Evolutionary conservation across 2,113 vertebrate genomes (phyloP).

Genomic region (Halichoerus grypus): DNA sequence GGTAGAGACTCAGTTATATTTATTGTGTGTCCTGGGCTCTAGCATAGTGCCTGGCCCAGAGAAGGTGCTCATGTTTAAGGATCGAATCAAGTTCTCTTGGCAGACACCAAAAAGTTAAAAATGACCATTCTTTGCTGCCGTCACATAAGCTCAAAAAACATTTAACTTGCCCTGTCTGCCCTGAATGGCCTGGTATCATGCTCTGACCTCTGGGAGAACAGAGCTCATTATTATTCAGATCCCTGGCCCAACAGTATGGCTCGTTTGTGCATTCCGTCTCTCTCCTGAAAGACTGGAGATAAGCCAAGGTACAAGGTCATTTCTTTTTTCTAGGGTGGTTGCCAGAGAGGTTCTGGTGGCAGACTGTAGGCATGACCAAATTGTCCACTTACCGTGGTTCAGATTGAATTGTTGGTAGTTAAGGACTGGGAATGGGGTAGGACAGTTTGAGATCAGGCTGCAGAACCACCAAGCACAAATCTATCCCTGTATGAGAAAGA

Average conservation of each 20-base stretch:
- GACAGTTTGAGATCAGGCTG: constrained; percentile 68
- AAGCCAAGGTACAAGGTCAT: not conserved
- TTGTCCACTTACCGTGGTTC: not conserved
- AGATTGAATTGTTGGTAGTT: constrained; percentile 64
- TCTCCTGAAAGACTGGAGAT: not conserved
- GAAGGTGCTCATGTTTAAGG: not conserved
- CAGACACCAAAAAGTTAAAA: not conserved
- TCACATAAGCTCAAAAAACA: not conserved
- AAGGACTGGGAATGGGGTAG: constrained; percentile 56
- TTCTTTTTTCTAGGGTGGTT: not conserved
- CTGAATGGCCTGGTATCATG: not conserved
- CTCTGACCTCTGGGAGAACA: not conserved
- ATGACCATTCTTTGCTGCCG: not conserved
- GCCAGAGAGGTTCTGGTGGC: not conserved
- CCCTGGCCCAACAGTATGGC: accelerated
- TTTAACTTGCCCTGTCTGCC: not conserved
- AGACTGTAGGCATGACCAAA: constrained; percentile 48
- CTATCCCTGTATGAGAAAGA: constrained; percentile 59
- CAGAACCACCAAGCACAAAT: constrained; percentile 64
- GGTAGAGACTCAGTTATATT: not conserved
- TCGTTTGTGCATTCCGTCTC: not conserved
- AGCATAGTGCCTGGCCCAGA: not conserved
- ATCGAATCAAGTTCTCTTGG: not conserved
- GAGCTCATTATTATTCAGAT: not conserved
- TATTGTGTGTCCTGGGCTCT: not conserved